Conservation (phyloP, 53 echinoderm and acorn worm genomes). For the Mesocentrotus franciscanus region DNA sequence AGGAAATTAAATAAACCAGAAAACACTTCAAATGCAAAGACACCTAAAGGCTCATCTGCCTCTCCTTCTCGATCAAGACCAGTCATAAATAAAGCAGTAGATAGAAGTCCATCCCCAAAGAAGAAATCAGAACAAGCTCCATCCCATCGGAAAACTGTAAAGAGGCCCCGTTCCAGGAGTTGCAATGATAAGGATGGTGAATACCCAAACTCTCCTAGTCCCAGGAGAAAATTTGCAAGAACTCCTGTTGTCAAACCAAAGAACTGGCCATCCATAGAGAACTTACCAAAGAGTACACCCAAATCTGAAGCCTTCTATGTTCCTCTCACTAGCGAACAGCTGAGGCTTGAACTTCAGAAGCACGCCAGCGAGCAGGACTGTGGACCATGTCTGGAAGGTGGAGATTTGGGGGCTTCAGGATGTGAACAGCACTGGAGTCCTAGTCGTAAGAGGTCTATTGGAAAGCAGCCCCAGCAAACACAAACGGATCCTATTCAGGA, state of each 20-base stretch:
- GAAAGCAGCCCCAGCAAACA: not conserved
- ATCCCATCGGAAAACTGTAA: conserved; percentile 47
- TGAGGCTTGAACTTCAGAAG: conserved; percentile 60
- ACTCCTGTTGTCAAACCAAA: conserved; percentile 60
- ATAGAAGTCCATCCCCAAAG: conserved; percentile 34
- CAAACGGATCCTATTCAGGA: not conserved
- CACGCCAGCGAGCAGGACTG: conserved; percentile 33
- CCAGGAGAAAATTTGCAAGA: conserved; percentile 64
- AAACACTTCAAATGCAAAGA: conserved; percentile 3
- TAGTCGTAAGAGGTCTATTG: conserved; percentile 29
- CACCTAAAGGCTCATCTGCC: conserved; percentile 24
- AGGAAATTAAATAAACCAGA: conserved; percentile 10
- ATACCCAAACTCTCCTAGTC: conserved; percentile 5
- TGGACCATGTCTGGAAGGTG: not conserved
- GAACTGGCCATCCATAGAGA: conserved; percentile 60
- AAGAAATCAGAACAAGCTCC: conserved; percentile 37
- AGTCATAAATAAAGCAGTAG: not conserved
- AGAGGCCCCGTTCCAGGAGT: conserved; percentile 31
- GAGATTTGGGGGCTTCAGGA: not conserved
- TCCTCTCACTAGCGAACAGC: conserved; percentile 54
- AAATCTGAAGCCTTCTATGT: conserved; percentile 78
- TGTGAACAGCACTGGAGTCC: conserved; percentile 33
- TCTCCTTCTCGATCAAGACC: conserved; percentile 15
- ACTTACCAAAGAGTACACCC: conserved; percentile 65
- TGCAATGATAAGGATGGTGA: not conserved